These are phyloP conservation scores for Athripsodes cinereus DNA, from an alignment of 2,888 invertebrate genomes.

Conservation along the genomic window DNA sequence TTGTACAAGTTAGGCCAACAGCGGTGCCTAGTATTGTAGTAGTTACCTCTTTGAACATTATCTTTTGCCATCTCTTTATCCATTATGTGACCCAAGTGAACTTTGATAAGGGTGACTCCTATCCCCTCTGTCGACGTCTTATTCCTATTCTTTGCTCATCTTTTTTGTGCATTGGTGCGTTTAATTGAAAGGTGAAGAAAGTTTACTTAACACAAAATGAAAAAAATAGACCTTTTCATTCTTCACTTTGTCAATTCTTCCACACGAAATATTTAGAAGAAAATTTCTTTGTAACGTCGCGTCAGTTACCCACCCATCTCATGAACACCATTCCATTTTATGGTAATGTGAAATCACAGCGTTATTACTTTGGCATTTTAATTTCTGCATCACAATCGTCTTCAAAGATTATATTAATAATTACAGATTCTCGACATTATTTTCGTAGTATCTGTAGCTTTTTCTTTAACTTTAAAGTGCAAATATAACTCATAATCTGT, in stretches of 20 bases:
- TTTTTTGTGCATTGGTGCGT: constrained; percentile 14
- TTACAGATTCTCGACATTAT: too few species aligned
- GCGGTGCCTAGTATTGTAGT: constrained; percentile 8
- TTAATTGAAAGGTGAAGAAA: constrained; percentile 18
- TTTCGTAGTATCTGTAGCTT: too few species aligned
- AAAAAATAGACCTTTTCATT: neutral
- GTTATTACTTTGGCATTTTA: too few species aligned
- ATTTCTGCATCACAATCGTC: too few species aligned
- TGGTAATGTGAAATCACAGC: too few species aligned
- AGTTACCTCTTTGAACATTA: neutral
- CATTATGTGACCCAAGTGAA: constrained; percentile 22
- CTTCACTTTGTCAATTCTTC: neutral
- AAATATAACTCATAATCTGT: too few species aligned
- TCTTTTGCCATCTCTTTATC: constrained; percentile 20
- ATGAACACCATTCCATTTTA: too few species aligned
- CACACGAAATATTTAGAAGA: neutral
- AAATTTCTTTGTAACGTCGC: neutral
- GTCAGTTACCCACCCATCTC: too few species aligned
- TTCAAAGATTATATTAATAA: too few species aligned
- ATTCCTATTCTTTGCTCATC: neutral
- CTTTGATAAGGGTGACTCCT: constrained; percentile 6
- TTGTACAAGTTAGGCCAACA: constrained; percentile 19
- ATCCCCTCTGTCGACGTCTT: neutral
- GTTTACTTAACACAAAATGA: constrained; percentile 6
- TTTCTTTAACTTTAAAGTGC: too few species aligned